phyloP scores from a whole-genome alignment of 2,888 invertebrate species.

The Caradrina clavipalpis region DNA sequence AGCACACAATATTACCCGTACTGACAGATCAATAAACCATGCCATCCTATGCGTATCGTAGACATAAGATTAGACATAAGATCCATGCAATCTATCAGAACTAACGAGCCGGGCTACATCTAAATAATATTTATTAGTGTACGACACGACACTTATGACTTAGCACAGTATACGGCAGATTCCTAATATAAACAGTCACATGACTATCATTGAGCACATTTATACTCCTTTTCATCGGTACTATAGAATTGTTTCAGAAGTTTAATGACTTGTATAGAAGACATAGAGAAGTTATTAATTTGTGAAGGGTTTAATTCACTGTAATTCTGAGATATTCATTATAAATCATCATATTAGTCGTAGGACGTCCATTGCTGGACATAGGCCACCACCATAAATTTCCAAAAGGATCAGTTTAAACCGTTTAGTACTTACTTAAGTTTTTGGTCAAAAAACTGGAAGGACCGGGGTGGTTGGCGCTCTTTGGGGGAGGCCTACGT shows the following conservation, averaged over 20 bases:
- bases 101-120: conserved; percentile 26
- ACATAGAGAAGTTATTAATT: too few species aligned
- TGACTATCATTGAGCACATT: conserved; percentile 53
- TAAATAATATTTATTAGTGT: conserved; percentile 37
- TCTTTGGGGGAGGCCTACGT: too few species aligned
- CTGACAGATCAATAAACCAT: not conserved
- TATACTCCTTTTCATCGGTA: conserved; percentile 25
- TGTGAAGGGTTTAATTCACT: too few species aligned
- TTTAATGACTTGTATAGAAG: not conserved
- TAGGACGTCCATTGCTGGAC: too few species aligned
- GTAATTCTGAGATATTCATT: too few species aligned
- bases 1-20: too few species aligned
- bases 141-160: conserved; percentile 30
- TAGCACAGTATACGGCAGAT: conserved; percentile 30
- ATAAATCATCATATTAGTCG: too few species aligned
- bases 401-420: too few species aligned
- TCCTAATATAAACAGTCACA: conserved; percentile 51
- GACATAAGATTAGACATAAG: not conserved
- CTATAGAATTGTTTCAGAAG: conserved; percentile 22
- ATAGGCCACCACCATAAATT: too few species aligned
- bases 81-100: conserved; percentile 27
- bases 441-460: too few species aligned
- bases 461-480: too few species aligned
- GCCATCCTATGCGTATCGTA: not conserved
- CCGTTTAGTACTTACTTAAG: too few species aligned